Evolutionary conservation across 2,113 vertebrate genomes (phyloP), one percentile per base, ranked within the genome.

Genomic region (Nycticorax nycticorax): DNA sequence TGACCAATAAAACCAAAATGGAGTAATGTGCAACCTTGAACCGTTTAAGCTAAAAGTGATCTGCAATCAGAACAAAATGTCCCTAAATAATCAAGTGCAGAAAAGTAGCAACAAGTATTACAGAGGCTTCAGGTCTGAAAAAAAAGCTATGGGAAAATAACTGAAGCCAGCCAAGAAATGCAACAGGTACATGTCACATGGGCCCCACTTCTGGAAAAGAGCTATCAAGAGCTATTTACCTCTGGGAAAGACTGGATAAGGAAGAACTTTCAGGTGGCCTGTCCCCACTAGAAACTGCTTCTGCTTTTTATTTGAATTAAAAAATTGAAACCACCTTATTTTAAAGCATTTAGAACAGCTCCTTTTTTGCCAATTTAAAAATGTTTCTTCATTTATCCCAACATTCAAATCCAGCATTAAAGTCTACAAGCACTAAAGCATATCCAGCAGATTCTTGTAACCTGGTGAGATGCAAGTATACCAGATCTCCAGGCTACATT

Each of bases 111-210:
- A 37, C 14, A 2, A 2, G 4, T 74, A n/a, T 23, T n/a, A 48
- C 17, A 73, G n/a, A 56, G 16, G 14, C 20, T 73, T 64, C 48
- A 76, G 13, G 14, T 52, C 39, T 76, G 4, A n/a, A 45, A 55
- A 14, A 3, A 73, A 47, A 64, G 4, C 0, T 0, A 37, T n/a
- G 17, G 19, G 8, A 60, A 78, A 77, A 41, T 45, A 78, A 30
- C 19, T 37, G 50, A 66, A 63, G 13, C 12, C 2, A 7, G 26
- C 5, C 20, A 84, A 50, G n/a, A 57, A 71, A 82, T 15, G 12
- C 4, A 71, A 45, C 7, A 75, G 24, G 3, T 45, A 10, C 1
- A 0, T n/a, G 8, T 19, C 26, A n/a, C 57, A 33, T 26, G 3
- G n/a, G 32, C 63, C 5, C 2, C 20, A 24, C 20, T 53, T 41